Evolutionary conservation across 2,113 vertebrate species (phyloP).

Genomic region (Pomatorhinus ruficollis): DNA sequence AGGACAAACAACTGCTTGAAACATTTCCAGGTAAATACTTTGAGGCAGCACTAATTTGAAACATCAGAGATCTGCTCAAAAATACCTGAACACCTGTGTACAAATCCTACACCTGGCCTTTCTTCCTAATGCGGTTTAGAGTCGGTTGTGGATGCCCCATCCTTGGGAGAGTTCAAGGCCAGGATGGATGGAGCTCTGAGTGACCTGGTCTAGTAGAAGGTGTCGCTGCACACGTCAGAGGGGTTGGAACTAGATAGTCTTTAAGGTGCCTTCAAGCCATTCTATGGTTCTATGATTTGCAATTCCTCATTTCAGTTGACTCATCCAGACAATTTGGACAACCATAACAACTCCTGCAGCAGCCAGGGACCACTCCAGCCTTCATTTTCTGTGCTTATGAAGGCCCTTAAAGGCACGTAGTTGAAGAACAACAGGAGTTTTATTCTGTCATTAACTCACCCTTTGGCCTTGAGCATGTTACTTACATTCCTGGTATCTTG

Average conservation of each 20-base stretch:
- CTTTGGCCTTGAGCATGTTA: background rate
- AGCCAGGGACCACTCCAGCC: background rate
- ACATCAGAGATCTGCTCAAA: background rate
- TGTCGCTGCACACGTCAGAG: background rate
- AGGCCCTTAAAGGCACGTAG: background rate
- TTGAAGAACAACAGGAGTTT: background rate
- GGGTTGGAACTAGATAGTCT: background rate
- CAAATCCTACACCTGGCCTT: background rate
- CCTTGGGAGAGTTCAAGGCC: background rate
- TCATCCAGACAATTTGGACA: background rate
- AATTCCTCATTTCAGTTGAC: accelerated
- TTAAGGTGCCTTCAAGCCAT: background rate
- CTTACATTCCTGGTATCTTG: background rate
- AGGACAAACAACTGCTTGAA: background rate
- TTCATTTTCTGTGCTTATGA: background rate
- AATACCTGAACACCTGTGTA: background rate
- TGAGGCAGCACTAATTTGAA: background rate
- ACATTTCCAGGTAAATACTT: background rate
- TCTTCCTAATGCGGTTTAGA: background rate
- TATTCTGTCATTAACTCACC: background rate
- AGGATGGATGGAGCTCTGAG: background rate
- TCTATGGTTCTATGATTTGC: background rate
- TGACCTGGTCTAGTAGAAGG: background rate
- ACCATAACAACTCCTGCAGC: background rate
- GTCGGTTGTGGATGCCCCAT: background rate